Conservation (phyloP, 2,888 invertebrate species). For the Apamea epomidion region DNA sequence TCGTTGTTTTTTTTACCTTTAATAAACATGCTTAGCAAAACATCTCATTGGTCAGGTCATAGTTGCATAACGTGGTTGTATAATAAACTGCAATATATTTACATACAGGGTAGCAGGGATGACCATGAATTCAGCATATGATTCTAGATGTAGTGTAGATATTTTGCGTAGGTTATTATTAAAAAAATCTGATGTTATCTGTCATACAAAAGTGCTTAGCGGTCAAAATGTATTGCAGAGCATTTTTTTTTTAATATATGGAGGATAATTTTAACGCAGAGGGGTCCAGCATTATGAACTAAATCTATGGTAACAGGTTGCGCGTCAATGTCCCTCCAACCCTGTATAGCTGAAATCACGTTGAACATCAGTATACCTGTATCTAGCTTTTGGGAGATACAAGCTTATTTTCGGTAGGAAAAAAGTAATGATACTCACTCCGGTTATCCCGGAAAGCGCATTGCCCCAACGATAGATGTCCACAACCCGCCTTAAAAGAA, state of each 20-base stretch:
- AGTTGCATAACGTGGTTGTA: neutral
- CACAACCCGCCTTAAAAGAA: conserved; percentile 14
- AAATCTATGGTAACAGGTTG: neutral
- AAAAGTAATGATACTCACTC: conserved; percentile 25
- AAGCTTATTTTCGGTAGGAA: neutral
- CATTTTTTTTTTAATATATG: neutral
- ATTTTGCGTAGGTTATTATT: neutral
- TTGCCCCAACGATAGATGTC: conserved; percentile 13
- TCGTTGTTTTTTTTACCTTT: neutral
- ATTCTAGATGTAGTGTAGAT: neutral
- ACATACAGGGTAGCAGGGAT: neutral
- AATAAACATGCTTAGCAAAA: neutral
- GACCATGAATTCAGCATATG: neutral
- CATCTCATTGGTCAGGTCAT: neutral
- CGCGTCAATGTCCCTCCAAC: too few species aligned
- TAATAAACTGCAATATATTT: neutral
- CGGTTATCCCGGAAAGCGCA: conserved; percentile 15
- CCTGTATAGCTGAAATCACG: neutral
- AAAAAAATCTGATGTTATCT: too few species aligned
- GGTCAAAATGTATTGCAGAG: neutral
- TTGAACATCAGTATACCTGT: neutral
- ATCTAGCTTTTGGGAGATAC: neutral
- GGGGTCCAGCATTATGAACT: too few species aligned
- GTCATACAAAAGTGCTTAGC: too few species aligned
- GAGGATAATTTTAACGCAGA: neutral